Percentiles rank a stretch among this genome's conserved stretches.
Conservation (phyloP, 2,113 vertebrate genomes). For the Microcebus ravelobensis region DNA sequence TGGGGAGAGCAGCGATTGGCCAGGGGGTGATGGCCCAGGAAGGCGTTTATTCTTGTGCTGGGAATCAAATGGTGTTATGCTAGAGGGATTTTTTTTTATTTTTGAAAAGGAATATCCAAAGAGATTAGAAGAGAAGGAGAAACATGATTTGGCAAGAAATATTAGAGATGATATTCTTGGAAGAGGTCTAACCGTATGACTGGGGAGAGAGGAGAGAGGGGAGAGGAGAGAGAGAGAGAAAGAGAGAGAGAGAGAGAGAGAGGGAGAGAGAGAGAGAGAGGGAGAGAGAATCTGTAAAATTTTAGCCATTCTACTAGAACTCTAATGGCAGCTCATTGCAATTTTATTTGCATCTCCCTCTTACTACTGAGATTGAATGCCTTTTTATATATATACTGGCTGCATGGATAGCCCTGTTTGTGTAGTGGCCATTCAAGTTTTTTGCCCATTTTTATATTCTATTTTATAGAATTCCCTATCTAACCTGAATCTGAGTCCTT, state of each 20-base stretch:
- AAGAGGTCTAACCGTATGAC: neutral
- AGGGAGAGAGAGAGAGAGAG: neutral
- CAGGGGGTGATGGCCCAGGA: no score
- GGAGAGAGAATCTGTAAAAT: neutral
- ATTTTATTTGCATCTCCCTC: neutral
- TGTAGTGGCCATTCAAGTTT: neutral
- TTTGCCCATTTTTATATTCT: neutral
- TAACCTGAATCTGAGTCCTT: neutral
- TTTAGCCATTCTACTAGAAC: neutral
- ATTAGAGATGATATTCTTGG: neutral
- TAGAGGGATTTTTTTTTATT: neutral
- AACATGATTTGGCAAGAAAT: neutral
- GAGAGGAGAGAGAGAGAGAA: neutral
- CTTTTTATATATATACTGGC: neutral
- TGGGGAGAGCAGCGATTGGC: neutral
- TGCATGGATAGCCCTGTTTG: neutral
- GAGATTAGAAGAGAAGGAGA: conserved; percentile 10
- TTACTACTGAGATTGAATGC: neutral
- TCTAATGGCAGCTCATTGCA: neutral
- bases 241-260: neutral
- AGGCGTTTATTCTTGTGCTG: neutral
- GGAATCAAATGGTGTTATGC: neutral
- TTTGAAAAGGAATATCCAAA: neutral
- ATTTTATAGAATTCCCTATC: neutral
- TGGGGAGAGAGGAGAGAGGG: neutral